phyloP scores from a whole-genome alignment of 2,113 vertebrate species.

The Albula glossodonta region DNA sequence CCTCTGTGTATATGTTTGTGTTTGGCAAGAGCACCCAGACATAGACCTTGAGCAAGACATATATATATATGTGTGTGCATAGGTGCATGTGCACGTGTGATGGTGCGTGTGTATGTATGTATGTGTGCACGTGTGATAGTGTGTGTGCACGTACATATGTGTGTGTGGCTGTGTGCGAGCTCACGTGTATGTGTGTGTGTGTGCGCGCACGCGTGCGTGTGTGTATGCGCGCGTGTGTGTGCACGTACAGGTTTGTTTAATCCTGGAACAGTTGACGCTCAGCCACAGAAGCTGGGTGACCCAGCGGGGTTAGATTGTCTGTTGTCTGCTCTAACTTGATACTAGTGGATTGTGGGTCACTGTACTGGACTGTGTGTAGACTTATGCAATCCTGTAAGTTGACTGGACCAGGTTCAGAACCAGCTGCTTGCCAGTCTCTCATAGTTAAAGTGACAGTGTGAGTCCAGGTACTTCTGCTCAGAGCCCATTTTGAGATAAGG shows the following conservation, averaged over 20 bases:
- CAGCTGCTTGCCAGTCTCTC: not conserved
- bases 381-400: not conserved
- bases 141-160: not conserved
- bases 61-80: not conserved
- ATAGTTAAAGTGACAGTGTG: not conserved
- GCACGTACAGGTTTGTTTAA: conserved; percentile 14
- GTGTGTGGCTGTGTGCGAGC: not conserved
- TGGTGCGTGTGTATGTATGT: conserved; percentile 20
- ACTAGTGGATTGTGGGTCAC: not conserved
- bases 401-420: conserved; percentile 6
- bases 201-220: not conserved
- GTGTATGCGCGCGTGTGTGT: conserved; percentile 15
- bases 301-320: not conserved
- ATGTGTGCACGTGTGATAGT: conserved; percentile 22
- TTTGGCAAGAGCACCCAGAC: conserved; percentile 6
- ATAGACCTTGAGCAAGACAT: not conserved
- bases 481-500: not conserved
- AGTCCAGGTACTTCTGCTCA: conserved; percentile 3
- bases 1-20: conserved; percentile 22
- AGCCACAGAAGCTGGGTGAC: not conserved
- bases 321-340: conserved; percentile 8
- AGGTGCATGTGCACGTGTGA: not conserved
- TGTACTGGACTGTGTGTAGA: not conserved
- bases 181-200: not conserved
- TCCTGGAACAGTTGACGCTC: not conserved